Conservation (phyloP, 2,113 vertebrate genomes). For the zebrafish (Danio rerio) region GRCz12tu NC_133198.1:29038501-29039000, state of each 20-base stretch:
- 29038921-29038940: neutral
- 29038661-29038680: neutral
- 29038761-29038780: neutral
- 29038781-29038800: neutral
- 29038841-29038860: conserved; percentile 5
- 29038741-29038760: neutral
- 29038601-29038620: neutral
- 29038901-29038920: neutral
- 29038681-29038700: neutral
- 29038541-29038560: neutral
- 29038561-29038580: neutral
- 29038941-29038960: neutral
- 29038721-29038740: neutral
- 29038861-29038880: neutral
- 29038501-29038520: neutral
- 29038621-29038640: neutral
- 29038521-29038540: neutral
- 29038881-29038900: neutral
- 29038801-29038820: neutral
- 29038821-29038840: neutral
- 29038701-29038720: neutral
- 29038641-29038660: neutral
- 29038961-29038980: neutral
- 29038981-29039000: neutral
- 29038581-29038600: too few relatives aligned